Base-by-base conservation (phyloP, 2,797 vertebrate genomes). In the Smutsia gigantea region DNA sequence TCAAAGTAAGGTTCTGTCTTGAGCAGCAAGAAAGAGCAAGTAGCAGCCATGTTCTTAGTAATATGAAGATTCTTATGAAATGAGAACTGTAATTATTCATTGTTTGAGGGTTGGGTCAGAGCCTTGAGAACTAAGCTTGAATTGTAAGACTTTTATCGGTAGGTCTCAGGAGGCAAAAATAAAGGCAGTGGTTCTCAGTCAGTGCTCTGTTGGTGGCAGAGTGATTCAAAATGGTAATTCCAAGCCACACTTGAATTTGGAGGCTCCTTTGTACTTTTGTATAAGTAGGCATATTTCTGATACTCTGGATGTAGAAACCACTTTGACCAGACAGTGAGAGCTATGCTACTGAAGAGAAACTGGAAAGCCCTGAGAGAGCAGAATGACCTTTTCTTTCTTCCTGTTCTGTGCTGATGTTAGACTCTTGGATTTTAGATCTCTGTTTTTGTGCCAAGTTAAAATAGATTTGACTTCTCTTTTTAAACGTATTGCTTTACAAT, bases 191-290 rank as follows among this genome's bases (percentile, higher is more conserved):
- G 82, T 39, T 49, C 29, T 42, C 39, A 11, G 87, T 42, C 14
- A 17, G 0, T 46, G 21, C 27, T 53, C 7, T 86, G 1, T 79
- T 53, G 49, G 55, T 63, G 27, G 15, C 25, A 17, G 81, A 29
- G 13, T 64, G 9, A 34, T 88, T 31, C 31, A 87, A 74, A 86
- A 12, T 53, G 37, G 42, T 25, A 12, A 77, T 14, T 15, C 7
- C 14, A 91, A 13, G 5, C 53, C 37, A 25, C 39, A 77, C 74
- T 64, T 84, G 27, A 19, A 9, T 34, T 87, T 68, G 51, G 63
- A 91, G 78, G 5, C 25, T 94, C 17, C 59, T 90, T 90, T 97
- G 27, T 71, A 64, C 63, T 83, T 94, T 77, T 88, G 6, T 53
- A 4, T 78, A 92, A 88, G n/a, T 37, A 31, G 2, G 34, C 89